Percentiles rank a stretch among this genome's conserved stretches.
phyloP scores from a whole-genome alignment of 1,140 invertebrate genomes.

The Drosophila repletoides region DNA sequence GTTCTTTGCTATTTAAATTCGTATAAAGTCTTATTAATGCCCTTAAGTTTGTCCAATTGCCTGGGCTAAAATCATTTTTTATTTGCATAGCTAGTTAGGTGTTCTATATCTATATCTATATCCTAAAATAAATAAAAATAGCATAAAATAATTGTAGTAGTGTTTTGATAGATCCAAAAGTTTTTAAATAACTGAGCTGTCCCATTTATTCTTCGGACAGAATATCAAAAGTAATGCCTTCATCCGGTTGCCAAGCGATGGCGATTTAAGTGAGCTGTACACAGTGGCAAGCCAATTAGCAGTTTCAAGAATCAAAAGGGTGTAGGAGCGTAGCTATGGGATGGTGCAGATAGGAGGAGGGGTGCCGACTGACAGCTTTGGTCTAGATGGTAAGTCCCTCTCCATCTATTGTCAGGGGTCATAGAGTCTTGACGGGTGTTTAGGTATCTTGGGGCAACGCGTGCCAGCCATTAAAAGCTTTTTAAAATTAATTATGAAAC shows the following conservation, averaged over 20 bases:
- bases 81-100: too few relatives aligned
- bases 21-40: too few relatives aligned
- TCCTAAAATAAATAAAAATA: too few relatives aligned
- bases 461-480: conserved; percentile 77
- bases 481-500: conserved; percentile 80
- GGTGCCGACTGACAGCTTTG: conserved; percentile 31
- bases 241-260: neutral
- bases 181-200: neutral
- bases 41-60: too few relatives aligned
- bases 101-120: too few relatives aligned
- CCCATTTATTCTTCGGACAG: too few relatives aligned
- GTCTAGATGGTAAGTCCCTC: neutral
- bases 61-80: too few relatives aligned
- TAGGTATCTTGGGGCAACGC: conserved; percentile 41
- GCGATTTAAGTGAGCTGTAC: conserved; percentile 21
- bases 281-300: conserved; percentile 37
- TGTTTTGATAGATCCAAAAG: too few relatives aligned
- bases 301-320: conserved; percentile 26
- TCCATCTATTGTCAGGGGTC: conserved; percentile 6
- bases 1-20: too few relatives aligned
- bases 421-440: conserved; percentile 14
- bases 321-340: neutral
- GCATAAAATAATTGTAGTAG: too few relatives aligned
- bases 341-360: neutral
- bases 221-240: neutral